Base-by-base conservation (phyloP, 2,888 invertebrate genomes). In the Cryptocephalus moraei region DNA sequence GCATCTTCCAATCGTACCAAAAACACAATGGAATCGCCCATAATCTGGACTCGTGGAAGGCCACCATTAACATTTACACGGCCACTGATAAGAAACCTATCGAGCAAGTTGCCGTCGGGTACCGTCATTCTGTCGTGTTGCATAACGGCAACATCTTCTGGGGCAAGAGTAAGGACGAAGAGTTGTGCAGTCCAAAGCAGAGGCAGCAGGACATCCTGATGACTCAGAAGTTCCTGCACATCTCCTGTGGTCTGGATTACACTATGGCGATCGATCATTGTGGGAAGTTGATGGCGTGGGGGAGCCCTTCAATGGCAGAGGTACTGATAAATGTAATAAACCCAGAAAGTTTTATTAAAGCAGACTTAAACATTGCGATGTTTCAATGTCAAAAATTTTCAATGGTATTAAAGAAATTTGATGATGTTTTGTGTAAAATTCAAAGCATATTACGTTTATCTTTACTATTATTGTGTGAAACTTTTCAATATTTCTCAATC, bases 101-200 rank as follows among this genome's bases (percentile, higher is more conserved):
- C 13, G 61, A 59, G 48, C 62, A 64, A 48, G 54, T 60, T 8
- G 61, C 86, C 39, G 83, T 84, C 48, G 93, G 93, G 1, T 86
- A 88, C 69, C 85, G 90, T 63, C 93, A 94, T 67, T 86, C 85
- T 36, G 68, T 65, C 9, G 59, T 70, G 42, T 50, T 71, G 39
- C 66, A 70, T 45, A 62, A 64, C 43, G 68, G 69, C 1, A 64
- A 63, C 52, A 59, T 71, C 13, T 51, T 67, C 32, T 93, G 92
- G 90, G 93, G 94, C 1, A 79, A 89, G 52, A 92, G 91, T 70
- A 78, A 90, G 51, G 92, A 94, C 64, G 91, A 92, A 33, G 94
- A 94, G 66, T 72, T 94, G 45, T 91, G 91, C 13, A 82, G 81
- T 47, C 85, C 86, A 2, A 79, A 79, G 50, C 49, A 69, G 12